Evolutionary conservation across 1,140 invertebrate genomes (phyloP), one percentile per base, ranked within the genome.

Genomic region (Diplogasteroides magnus): DNA sequence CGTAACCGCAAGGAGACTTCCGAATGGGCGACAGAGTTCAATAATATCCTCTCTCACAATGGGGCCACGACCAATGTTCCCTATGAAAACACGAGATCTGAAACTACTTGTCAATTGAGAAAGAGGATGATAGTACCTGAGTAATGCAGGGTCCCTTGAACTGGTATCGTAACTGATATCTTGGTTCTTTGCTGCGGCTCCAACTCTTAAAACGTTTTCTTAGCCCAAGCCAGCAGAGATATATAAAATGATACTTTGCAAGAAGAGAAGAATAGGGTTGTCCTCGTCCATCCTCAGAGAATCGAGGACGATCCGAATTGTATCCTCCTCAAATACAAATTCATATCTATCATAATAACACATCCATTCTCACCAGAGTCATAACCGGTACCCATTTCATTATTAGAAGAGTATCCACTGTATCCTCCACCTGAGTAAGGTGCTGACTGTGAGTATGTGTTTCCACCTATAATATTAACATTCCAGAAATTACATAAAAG

Each of bases 71-170:
- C 37, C 61, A 32, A 72, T 58, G 65, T 67, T 67, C 31, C 70
- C 70, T 15, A 72, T 68, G 48, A 72, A 72, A 14, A 72, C 64
- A 31, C 70, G 70, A n/a, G 70, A 64, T 67, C 70, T 61, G 37
- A 48, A 19, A 48, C 31, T 23, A 13, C 1, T 1, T 32, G 15
- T 57, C 2, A 28, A 3, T 31, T 67, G 2, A 11, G 11, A 58
- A 58, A 25, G 29, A 2, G 15, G 25, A 2, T 29, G 23, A 3
- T 28, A 13, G 25, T 67, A 67, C 65, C 65, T 67, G 63, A 71
- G 56, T 58, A 65, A 61, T n/a, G 56, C 27, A 2, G 69, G 69
- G 61, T 71, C 69, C 48, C 64, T 71, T 1, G 69, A 71, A 19
- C 61, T 64, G 27, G 69, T 71, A 28, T 71, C 69, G 29, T 65